Evolutionary conservation across 2,113 vertebrate species (phyloP).

Genomic region (Malurus alboscapulatus): DNA sequence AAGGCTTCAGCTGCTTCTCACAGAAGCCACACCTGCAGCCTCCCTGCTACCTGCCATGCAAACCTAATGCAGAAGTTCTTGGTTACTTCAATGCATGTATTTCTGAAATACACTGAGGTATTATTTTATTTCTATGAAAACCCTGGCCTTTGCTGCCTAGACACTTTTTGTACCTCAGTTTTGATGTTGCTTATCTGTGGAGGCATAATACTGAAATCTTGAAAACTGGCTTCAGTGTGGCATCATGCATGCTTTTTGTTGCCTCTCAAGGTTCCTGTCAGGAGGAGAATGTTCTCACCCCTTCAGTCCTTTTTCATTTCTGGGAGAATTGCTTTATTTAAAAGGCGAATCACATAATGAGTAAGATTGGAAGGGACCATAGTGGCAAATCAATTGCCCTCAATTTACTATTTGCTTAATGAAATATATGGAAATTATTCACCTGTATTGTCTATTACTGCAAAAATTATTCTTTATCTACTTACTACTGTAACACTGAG

Average conservation of each 20-base stretch:
- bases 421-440: not conserved
- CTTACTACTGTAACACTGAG: not conserved
- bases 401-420: not conserved
- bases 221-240: not conserved
- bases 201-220: not conserved
- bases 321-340: not conserved
- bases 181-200: not conserved
- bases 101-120: not conserved
- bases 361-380: not conserved
- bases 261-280: not conserved
- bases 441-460: not conserved
- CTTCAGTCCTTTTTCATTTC: not conserved
- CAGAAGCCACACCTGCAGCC: not conserved
- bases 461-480: not conserved
- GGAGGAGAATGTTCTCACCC: fast-evolving
- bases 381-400: not conserved
- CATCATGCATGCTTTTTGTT: not conserved
- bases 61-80: not conserved
- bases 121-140: not conserved
- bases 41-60: not conserved
- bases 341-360: not conserved
- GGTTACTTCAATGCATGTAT: fast-evolving
- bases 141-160: not conserved
- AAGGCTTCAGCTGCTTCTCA: not conserved
- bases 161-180: not conserved